Base-by-base conservation (phyloP, 2,888 invertebrate species). In the Cistogaster globosa region DNA sequence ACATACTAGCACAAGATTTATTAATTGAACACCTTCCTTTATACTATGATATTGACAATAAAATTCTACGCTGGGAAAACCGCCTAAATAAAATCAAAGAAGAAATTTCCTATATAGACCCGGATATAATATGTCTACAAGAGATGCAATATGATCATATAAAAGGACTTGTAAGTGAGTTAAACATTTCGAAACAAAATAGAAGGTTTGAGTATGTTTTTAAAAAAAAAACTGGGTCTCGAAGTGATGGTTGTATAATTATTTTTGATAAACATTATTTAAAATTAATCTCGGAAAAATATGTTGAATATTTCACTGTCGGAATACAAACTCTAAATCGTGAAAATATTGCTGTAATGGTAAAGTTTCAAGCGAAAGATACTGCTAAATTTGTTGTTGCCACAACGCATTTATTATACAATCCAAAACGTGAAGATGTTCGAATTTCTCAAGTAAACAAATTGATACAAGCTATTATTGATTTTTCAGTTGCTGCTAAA, bases 401-500 rank as follows among this genome's bases (percentile, higher is more conserved):
- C 5, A 99, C 98, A 14, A 99, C 99, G 0, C 99, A 99, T 92
- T 93, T 99, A 62, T 93, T 99, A 12, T 99, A 96, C 92, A 99
- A 99, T 93, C 98, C 97, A 0, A 95, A 93, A 87, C 94, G 99
- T 53, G 95, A 96, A 22, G 99, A 99, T 91, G 95, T 99, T 0
- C 95, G 98, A 87, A 93, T 99, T 42, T 98, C 97, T 0, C 99
- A 99, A 93, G 93, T 96, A 53, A 96, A 97, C 89, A 91, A 97
- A 48, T 93, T 99, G 11, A 93, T 99, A 14, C 95, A 97, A 0
- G 97, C 98, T 92, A 93, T 99, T 6, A 97, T 98, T 87, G 94
- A 96, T 88, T 94, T 97, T 87, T 95, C 97, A 0, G 95, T 94
- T 5, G 7, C 75, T 4, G 4, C 22, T 26, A 32, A 62, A 2